Evolutionary conservation across 37 sponge, comb jelly and placozoan species (phyloP).

Genomic region (Aplysina aerophoba): DNA sequence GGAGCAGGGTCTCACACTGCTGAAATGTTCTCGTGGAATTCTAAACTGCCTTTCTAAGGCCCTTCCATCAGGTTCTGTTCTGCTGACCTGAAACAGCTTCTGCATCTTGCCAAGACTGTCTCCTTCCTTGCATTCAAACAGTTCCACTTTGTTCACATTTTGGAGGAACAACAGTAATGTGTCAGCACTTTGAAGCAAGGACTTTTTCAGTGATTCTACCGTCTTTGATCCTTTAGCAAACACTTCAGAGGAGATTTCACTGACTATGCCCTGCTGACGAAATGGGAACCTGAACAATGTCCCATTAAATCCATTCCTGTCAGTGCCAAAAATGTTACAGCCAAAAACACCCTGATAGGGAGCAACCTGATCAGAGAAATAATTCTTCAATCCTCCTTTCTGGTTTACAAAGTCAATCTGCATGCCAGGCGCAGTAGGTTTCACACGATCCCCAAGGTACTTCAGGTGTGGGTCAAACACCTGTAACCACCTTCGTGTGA

Average conservation of each 20-base stretch:
- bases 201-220: constrained; percentile 29
- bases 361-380: constrained; percentile 66
- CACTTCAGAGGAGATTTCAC: constrained; percentile 51
- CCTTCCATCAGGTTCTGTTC: not conserved
- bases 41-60: not conserved
- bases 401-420: constrained; percentile 44
- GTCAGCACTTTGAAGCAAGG: constrained; percentile 32
- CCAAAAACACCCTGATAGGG: constrained; percentile 76
- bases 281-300: constrained; percentile 85
- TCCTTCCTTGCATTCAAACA: constrained; percentile 36
- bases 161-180: constrained; percentile 72
- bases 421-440: constrained; percentile 69
- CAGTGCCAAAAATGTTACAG: constrained; percentile 55
- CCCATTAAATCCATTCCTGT: constrained; percentile 57
- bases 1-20: not conserved
- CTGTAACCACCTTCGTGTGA: constrained; percentile 57
- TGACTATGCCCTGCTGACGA: constrained; percentile 25
- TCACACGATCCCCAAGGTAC: constrained; percentile 69
- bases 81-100: not conserved
- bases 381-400: constrained; percentile 16
- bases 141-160: constrained; percentile 52
- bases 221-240: constrained; percentile 4
- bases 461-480: constrained; percentile 87
- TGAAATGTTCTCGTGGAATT: not conserved
- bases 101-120: constrained; percentile 20